phyloP scores from a whole-genome alignment of 2,888 invertebrate genomes.

The Galerucella pusilla region DNA sequence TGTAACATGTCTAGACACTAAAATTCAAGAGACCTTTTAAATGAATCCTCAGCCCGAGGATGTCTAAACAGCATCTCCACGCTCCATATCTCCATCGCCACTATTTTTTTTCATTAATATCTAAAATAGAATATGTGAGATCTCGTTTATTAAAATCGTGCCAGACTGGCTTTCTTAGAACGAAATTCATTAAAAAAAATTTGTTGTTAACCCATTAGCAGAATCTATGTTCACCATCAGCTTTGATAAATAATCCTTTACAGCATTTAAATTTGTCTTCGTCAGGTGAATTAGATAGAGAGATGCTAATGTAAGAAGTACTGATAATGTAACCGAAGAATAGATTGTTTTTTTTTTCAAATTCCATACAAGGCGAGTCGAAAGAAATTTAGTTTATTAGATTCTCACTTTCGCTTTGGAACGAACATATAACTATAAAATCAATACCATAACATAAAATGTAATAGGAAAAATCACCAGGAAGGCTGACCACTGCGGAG shows the following conservation, averaged over 20 bases:
- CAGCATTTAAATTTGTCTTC: constrained; percentile 26
- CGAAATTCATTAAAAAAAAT: constrained; percentile 14
- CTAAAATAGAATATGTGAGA: neutral
- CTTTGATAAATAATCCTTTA: constrained; percentile 35
- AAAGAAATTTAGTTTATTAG: neutral
- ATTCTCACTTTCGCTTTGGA: too few species aligned
- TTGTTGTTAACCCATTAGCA: constrained; percentile 40
- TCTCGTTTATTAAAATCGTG: neutral
- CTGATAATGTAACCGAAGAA: neutral
- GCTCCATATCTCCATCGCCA: neutral
- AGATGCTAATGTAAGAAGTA: constrained; percentile 13
- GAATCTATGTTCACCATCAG: constrained; percentile 35
- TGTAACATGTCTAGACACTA: neutral
- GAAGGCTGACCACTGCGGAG: too few species aligned
- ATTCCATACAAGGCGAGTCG: neutral
- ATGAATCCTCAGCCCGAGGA: neutral
- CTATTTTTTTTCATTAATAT: neutral
- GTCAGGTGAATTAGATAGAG: constrained; percentile 27
- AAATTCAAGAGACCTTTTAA: neutral
- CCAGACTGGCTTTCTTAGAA: neutral
- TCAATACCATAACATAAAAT: too few species aligned
- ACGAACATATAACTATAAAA: too few species aligned
- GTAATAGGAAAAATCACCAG: too few species aligned
- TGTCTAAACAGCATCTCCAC: neutral
- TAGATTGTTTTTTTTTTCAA: neutral